phyloP scores from a whole-genome alignment of 2,797 vertebrate genomes.

The Pseudomugil tenellus region DNA sequence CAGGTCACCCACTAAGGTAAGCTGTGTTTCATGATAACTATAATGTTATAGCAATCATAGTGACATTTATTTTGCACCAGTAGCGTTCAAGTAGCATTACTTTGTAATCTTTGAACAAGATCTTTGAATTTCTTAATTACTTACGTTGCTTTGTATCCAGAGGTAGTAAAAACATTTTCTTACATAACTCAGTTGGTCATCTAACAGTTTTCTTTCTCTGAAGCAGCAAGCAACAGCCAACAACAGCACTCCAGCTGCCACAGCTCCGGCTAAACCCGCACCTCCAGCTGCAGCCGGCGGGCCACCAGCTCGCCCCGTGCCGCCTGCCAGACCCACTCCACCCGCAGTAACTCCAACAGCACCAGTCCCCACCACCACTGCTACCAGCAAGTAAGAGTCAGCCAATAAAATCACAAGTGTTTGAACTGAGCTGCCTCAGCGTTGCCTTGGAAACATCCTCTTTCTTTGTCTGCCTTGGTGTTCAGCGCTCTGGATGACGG shows the following conservation, averaged over 20 bases:
- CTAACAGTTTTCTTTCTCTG: slow-evolving; percentile 27
- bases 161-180: slow-evolving; percentile 30
- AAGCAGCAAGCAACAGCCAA: slow-evolving; percentile 89
- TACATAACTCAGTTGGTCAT: slow-evolving; percentile 20
- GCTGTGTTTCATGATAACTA: slow-evolving; percentile 33
- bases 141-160: not conserved
- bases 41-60: not conserved
- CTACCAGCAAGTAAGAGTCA: slow-evolving; percentile 66
- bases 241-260: slow-evolving; percentile 87
- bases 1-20: slow-evolving; percentile 86
- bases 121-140: not conserved
- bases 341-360: slow-evolving; percentile 65
- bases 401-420: slow-evolving; percentile 8
- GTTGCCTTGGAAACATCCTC: not conserved
- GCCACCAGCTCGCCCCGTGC: slow-evolving; percentile 81
- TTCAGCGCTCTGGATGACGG: slow-evolving; percentile 75
- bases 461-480: not conserved
- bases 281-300: slow-evolving; percentile 73
- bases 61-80: slow-evolving; percentile 1
- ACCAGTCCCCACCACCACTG: slow-evolving; percentile 28
- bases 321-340: slow-evolving; percentile 66
- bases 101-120: not conserved
- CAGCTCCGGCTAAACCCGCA: slow-evolving; percentile 85
- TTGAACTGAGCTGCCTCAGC: slow-evolving; percentile 6
- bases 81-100: slow-evolving; percentile 14